Evolutionary conservation across 2,113 vertebrate genomes (phyloP).

Genomic region (Puntigrus tetrazona): DNA sequence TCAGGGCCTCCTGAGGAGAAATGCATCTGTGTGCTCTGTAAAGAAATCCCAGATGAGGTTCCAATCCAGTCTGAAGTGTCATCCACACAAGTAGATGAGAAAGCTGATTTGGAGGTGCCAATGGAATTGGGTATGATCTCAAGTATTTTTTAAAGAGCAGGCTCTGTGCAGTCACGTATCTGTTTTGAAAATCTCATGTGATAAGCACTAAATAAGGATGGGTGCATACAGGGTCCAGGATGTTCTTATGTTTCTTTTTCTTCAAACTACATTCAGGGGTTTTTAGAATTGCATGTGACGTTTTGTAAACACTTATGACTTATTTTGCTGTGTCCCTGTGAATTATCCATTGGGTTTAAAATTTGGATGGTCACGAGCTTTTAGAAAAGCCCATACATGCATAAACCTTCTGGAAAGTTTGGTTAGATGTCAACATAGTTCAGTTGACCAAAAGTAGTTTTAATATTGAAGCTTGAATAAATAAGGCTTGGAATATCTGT

Average conservation of each 20-base stretch:
- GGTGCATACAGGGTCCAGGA: neutral
- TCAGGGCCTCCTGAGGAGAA: conserved; percentile 64
- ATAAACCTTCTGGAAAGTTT: too few relatives aligned
- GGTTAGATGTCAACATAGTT: too few relatives aligned
- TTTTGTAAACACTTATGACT: neutral
- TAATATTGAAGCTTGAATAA: too few relatives aligned
- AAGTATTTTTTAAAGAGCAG: neutral
- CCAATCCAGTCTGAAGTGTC: conserved; percentile 46
- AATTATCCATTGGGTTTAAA: neutral
- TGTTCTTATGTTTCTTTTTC: neutral
- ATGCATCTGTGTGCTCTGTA: conserved; percentile 72
- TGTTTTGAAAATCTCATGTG: neutral
- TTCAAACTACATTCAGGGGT: neutral
- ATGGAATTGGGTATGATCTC: conserved; percentile 71
- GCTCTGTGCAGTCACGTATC: neutral
- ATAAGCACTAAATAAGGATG: neutral
- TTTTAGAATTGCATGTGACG: neutral
- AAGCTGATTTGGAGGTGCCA: conserved; percentile 58
- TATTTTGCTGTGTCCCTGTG: neutral
- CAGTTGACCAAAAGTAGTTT: too few relatives aligned
- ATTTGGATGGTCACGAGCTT: neutral
- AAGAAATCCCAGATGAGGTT: conserved; percentile 54
- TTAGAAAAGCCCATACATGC: neutral
- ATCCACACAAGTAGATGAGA: conserved; percentile 49
- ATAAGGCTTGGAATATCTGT: too few relatives aligned